These are phyloP conservation scores for Gorsachius magnificus DNA, from an alignment of 2,797 vertebrate genomes.

Conservation along the genomic window DNA sequence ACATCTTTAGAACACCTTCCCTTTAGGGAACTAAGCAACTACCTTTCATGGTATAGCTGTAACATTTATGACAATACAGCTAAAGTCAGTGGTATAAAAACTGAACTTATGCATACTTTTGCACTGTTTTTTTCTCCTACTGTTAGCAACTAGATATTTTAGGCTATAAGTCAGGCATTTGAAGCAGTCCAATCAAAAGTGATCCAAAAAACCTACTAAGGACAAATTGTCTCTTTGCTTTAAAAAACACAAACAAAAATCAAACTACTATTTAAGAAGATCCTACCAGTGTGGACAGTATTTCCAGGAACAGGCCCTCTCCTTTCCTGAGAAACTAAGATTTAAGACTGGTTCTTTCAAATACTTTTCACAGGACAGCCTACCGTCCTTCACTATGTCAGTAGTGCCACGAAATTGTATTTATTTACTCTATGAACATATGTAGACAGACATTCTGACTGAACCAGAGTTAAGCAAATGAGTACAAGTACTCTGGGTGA, in stretches of 20 bases:
- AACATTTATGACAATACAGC: not conserved
- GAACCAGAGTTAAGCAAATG: not conserved
- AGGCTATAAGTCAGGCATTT: not conserved
- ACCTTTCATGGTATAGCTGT: not conserved
- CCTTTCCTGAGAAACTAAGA: not conserved
- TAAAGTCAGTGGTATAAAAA: not conserved
- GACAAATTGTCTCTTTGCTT: not conserved
- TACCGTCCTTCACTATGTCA: not conserved
- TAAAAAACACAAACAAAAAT: not conserved
- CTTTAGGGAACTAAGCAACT: not conserved
- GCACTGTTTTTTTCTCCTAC: not conserved
- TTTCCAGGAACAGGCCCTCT: not conserved
- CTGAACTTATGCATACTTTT: not conserved
- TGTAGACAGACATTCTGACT: rapidly evolving
- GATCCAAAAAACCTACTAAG: not conserved
- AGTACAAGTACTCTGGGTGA: not conserved
- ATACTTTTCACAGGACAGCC: not conserved
- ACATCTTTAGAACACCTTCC: not conserved
- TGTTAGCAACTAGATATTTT: not conserved
- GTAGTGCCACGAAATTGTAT: rapidly evolving
- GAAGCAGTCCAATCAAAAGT: not conserved
- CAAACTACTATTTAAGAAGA: not conserved
- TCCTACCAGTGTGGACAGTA: not conserved
- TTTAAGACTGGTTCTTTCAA: not conserved
- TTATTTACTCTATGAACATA: not conserved